Base-by-base conservation (phyloP, 2,113 vertebrate genomes). In the Oreochromis spilurus region DNA sequence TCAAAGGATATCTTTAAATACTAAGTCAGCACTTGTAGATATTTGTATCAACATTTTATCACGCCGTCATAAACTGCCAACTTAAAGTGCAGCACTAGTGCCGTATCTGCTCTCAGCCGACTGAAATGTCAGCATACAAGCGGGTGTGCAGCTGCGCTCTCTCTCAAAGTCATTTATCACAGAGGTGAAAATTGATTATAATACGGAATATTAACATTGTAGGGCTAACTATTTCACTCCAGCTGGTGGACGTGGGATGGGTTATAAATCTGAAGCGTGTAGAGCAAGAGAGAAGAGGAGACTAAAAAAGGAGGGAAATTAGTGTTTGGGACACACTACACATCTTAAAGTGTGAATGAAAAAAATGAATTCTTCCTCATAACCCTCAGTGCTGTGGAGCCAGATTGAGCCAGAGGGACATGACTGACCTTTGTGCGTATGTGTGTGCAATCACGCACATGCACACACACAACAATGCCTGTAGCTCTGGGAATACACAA, bases 311-410 rank as follows among this genome's bases (percentile, higher is more conserved):
- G 26, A 12, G 53, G 21, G 12, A 11, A 31, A 9, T 45, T 77
- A 40, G 60, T 84, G 62, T 87, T 38, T 45, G 3, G 45, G 29
- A 82, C 50, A 40, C n/a, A 43, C 26, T 72, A 43, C 65, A 26
- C 43, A 60, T 54, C 48, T 17, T 75, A 81, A 65, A 81, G 54
- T 91, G 58, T 85, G 89, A 93, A 93, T 90, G 84, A 50, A 62
- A 72, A 87, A 88, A 86, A 83, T 70, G 1, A 52, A 92, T 90
- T 86, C 72, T 70, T 89, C 80, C 38, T 72, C 77, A 72, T 54
- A 93, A 87, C 38, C 40, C 77, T 90, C 81, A 26, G 54, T 60
- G 50, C 79, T 90, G 29, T 43, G 57, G 24, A 88, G 81, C 87
- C 88, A 62, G 45, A 24, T 43, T 53, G 24, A 88, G 81, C 87